phyloP scores from a whole-genome alignment of 2,888 invertebrate genomes.

The Carterocephalus palaemon region DNA sequence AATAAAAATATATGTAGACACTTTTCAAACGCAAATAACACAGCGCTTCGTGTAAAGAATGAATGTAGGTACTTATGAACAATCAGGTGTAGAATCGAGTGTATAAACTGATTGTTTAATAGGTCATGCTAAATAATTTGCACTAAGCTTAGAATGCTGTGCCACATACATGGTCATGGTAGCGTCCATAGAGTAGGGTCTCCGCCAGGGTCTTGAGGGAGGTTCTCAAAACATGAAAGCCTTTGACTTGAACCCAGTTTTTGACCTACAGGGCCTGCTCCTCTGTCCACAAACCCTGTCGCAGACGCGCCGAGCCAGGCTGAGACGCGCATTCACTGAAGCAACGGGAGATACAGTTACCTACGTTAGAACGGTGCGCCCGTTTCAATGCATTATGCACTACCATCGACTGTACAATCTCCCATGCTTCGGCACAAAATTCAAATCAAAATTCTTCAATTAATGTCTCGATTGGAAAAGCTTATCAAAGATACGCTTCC shows the following conservation, averaged over 20 bases:
- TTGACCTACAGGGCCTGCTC: constrained; percentile 86
- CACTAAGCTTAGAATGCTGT: too few species aligned
- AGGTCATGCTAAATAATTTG: too few species aligned
- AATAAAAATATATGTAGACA: too few species aligned
- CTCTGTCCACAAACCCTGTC: constrained; percentile 94
- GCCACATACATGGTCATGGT: constrained; percentile 15
- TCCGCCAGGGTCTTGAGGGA: constrained; percentile 44
- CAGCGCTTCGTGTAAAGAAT: too few species aligned
- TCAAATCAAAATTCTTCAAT: background rate
- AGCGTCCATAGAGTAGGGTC: constrained; percentile 15
- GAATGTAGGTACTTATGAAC: too few species aligned
- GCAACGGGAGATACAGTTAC: constrained; percentile 92
- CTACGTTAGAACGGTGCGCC: constrained; percentile 92
- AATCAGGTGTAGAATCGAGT: too few species aligned
- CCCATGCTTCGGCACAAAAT: constrained; percentile 25
- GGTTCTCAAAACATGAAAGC: constrained; percentile 51
- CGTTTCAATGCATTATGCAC: constrained; percentile 64
- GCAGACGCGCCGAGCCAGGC: constrained; percentile 90
- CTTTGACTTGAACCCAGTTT: constrained; percentile 65
- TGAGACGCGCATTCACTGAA: constrained; percentile 93
- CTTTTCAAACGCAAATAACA: too few species aligned
- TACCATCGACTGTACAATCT: constrained; percentile 68
- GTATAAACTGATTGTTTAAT: too few species aligned
- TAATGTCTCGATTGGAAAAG: constrained; percentile 3
- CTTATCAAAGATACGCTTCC: constrained; percentile 11